Conservation (phyloP, 2,888 invertebrate genomes). For the Agrotis puta region DNA sequence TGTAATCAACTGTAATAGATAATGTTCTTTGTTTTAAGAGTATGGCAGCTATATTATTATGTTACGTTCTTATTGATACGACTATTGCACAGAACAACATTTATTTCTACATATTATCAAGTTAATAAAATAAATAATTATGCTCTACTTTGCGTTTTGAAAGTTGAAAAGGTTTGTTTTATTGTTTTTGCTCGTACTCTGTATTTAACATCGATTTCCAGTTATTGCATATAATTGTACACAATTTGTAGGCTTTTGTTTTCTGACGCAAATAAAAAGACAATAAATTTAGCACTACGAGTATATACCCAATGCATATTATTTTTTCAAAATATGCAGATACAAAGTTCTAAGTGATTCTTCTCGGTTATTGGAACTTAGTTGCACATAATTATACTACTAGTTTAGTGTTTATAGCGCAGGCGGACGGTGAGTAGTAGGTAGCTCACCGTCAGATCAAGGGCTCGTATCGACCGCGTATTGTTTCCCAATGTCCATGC, state of each 20-base stretch:
- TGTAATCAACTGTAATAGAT: conserved; percentile 60
- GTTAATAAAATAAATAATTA: conserved; percentile 7
- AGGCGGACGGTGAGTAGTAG: too few species aligned
- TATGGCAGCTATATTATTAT: neutral
- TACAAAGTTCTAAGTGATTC: neutral
- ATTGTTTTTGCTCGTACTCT: conserved; percentile 12
- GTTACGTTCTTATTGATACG: neutral
- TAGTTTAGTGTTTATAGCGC: too few species aligned
- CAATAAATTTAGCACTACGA: conserved; percentile 10
- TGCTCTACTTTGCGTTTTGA: neutral
- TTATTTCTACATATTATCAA: neutral
- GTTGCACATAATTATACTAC: too few species aligned
- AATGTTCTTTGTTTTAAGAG: conserved; percentile 11
- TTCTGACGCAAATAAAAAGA: conserved; percentile 4
- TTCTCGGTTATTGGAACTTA: neutral
- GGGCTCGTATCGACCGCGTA: too few species aligned
- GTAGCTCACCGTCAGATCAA: too few species aligned
- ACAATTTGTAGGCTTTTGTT: conserved; percentile 38
- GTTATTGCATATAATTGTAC: conserved; percentile 21
- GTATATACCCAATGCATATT: too few species aligned
- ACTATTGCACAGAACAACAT: neutral
- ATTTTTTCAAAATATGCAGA: neutral
- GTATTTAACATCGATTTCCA: conserved; percentile 42
- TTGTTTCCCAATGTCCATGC: too few species aligned
- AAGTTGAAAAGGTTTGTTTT: conserved; percentile 1